Base-by-base conservation (phyloP, 2,888 invertebrate genomes). In the Mythimna vitellina region DNA sequence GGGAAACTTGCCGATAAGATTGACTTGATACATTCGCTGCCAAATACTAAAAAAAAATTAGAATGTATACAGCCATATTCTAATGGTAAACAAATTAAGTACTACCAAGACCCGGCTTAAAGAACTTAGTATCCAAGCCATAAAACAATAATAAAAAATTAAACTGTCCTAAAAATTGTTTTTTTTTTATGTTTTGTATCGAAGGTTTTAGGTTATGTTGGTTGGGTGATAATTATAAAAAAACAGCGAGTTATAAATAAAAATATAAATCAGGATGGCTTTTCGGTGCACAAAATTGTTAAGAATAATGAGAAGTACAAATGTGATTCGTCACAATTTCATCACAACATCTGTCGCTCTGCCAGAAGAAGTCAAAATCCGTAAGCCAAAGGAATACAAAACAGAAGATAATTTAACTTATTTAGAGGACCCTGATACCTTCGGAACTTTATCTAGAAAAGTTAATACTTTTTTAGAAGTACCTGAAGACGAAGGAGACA, bases 381-480 rank as follows among this genome's bases (percentile, higher is more conserved):
- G 70, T 51, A 88, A 86, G 60, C 78, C 68, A 7, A 92, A 90
- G 78, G 89, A 92, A 78, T 91, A 83, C 69, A 92, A 86, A 89
- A 92, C 92, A 10, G 94, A 95, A 86, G 85, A 92, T 46, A 92
- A 93, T 79, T 85, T 94, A 12, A 73, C 87, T 7, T 91, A 90
- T 84, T 79, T 91, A 54, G 94, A 93, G 81, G 97, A 97, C 89
- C 97, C 97, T 32, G 97, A 97, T 87, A 93, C 86, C 22, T 97
- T 97, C 89, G 97, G 97, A 20, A 94, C 93, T 22, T 89, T 96
- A 61, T 90, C 93, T 38, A 88, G 87, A 53, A 89, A 85, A 79
- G 38, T 82, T 51, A 85, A 82, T 62, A 79, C 74, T 10, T 83
- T 88, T 51, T 80, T 87, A 86, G 93, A 91, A 22, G 84, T 89